Base-by-base conservation (phyloP, 2,888 invertebrate species). In the Steromphala cineraria region DNA sequence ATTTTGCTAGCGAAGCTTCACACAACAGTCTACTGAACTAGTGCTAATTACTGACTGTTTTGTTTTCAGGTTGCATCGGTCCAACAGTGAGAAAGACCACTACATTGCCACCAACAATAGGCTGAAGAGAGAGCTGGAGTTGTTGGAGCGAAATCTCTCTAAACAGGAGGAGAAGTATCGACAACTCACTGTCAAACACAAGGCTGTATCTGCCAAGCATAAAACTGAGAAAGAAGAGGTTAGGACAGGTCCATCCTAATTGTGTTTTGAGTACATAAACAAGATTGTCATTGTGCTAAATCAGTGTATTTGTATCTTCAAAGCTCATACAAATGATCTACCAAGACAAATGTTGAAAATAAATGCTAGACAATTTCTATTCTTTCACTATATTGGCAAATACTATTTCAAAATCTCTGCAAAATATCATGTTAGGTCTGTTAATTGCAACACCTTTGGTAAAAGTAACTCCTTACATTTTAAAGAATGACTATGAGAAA, bases 171-270 rank as follows among this genome's bases (percentile, higher is more conserved):
- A 92, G 82, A 90, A 90, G 81, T 86, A 87, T 53, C 84, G 92
- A 84, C 92, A 93, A 82, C 79, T 90, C 1, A 82, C 86, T 31
- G 79, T 76, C 75, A 91, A 90, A 84, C 88, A 89, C 79, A 91
- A 90, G 80, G 75, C 82, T 10, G 78, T 90, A 17, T 82, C 82
- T 36, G 80, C 81, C 24, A 90, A 89, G 75, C 82, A 92, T 10
- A 92, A 92, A 80, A 81, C 88, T 17, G 92, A 92, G 80, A 91
- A 90, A 81, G 92, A 92, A 75, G 91, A 92, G 90, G 92, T 92
- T 80, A 56, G 75, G 13, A 17, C 46, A 46, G 46, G 8, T 10
- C 13, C 46, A 8, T 5, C 46, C 13, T 1, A 46, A 36, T 36
- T 36, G 1, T 46, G 10, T 46, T 5, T 46, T 13, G 46, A 46